phyloP scores from a whole-genome alignment of 2,888 invertebrate genomes.

The Harpagoxenus sublaevis region DNA sequence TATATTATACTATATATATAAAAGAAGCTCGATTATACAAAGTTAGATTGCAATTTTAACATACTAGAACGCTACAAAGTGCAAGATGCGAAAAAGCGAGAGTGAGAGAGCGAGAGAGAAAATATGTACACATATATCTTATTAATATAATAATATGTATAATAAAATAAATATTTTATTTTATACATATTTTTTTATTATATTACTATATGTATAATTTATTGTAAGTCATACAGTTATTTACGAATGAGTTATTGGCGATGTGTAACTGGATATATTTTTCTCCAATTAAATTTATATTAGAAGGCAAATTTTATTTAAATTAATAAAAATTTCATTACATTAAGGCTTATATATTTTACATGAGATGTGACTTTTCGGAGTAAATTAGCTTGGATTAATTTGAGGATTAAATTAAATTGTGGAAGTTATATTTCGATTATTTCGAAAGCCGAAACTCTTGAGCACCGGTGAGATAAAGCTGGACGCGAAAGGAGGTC shows the following conservation, averaged over 20 bases:
- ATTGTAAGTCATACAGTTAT: not conserved
- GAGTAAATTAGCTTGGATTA: not conserved
- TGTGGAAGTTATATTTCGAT: not conserved
- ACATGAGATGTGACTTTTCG: not conserved
- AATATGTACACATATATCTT: too few species aligned
- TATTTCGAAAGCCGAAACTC: slow-evolving; percentile 12
- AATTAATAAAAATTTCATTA: not conserved
- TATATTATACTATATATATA: not conserved
- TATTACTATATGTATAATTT: not conserved
- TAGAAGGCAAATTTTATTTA: not conserved
- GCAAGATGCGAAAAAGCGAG: not conserved
- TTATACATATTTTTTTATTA: too few species aligned
- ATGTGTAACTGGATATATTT: not conserved
- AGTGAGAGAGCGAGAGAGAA: not conserved
- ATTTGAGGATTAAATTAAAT: slow-evolving; percentile 14
- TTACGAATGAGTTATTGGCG: not conserved
- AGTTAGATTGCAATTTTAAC: slow-evolving; percentile 24
- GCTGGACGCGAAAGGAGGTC: not conserved
- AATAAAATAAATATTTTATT: too few species aligned
- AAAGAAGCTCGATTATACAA: not conserved
- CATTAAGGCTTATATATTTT: not conserved
- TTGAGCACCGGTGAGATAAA: slow-evolving; percentile 6
- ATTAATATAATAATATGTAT: too few species aligned
- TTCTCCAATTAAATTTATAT: not conserved
- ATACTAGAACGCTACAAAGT: not conserved